These are phyloP conservation scores for Leptinotarsa rubiginosa DNA, from an alignment of 2,888 invertebrate genomes.

Conservation along the genomic window DNA sequence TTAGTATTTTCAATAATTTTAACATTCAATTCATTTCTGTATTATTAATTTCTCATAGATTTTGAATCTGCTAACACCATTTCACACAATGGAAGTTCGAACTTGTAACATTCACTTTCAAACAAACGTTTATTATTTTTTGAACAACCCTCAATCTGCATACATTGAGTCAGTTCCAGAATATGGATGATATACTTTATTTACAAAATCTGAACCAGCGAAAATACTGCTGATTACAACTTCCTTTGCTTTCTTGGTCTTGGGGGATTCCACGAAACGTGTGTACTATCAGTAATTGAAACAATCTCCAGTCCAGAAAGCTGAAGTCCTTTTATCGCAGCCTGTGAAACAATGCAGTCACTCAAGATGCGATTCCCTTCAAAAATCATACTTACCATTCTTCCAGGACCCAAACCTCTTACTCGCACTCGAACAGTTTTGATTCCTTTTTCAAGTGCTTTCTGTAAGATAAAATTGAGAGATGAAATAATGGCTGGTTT, in stretches of 20 bases:
- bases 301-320: slow-evolving; percentile 91
- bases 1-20: too few species aligned
- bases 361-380: slow-evolving; percentile 9
- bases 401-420: slow-evolving; percentile 88
- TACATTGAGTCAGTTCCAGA: too few species aligned
- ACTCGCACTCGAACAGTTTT: slow-evolving; percentile 82
- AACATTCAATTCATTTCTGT: too few species aligned
- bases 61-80: too few species aligned
- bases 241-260: slow-evolving; percentile 87
- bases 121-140: too few species aligned
- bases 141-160: too few species aligned
- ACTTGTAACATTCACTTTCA: too few species aligned
- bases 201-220: slow-evolving; percentile 1
- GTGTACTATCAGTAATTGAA: slow-evolving; percentile 93
- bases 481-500: slow-evolving; percentile 13
- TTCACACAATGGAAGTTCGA: too few species aligned
- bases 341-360: slow-evolving; percentile 70
- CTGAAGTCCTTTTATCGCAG: slow-evolving; percentile 92
- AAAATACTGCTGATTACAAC: slow-evolving; percentile 70
- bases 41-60: too few species aligned
- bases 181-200: background rate
- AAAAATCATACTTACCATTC: slow-evolving; percentile 75
- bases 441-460: slow-evolving; percentile 78
- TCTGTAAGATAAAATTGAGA: slow-evolving; percentile 68
- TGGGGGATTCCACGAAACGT: slow-evolving; percentile 84